Conservation (phyloP, 1,140 invertebrate species). For the Thrips palmi region DNA sequence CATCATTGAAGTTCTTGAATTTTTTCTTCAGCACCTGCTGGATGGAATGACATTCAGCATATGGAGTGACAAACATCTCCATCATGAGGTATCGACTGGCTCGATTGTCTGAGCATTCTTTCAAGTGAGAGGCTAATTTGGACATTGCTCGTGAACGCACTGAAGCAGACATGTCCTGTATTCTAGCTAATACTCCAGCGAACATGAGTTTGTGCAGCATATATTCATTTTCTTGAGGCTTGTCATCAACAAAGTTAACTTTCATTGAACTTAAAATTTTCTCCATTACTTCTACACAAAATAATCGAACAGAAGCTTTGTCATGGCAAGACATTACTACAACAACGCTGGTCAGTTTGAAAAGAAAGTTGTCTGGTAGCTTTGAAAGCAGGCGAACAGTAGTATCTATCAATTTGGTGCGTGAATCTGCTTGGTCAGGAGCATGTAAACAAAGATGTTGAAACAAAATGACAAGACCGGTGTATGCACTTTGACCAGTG, state of each 20-base stretch:
- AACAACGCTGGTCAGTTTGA: neutral
- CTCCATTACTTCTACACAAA: neutral
- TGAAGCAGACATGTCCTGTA: neutral
- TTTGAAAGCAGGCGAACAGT: neutral
- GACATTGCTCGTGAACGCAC: neutral
- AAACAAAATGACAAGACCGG: neutral
- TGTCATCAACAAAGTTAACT: neutral
- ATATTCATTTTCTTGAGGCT: neutral
- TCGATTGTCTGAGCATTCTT: neutral
- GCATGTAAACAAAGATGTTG: neutral
- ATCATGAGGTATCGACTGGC: neutral
- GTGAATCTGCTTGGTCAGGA: conserved; percentile 1
- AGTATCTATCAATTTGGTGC: neutral
- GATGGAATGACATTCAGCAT: conserved; percentile 3
- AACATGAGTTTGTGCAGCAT: neutral
- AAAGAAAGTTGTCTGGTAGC: neutral
- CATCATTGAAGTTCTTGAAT: conserved; percentile 12
- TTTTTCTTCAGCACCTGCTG: neutral
- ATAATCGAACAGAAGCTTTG: neutral
- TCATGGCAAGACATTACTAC: neutral
- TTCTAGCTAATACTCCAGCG: neutral
- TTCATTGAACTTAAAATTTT: neutral
- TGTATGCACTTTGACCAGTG: neutral
- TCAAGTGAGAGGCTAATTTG: neutral
- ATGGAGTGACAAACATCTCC: conserved; percentile 1